Base-by-base conservation (phyloP, 2,113 vertebrate genomes). In the Micromys minutus region DNA sequence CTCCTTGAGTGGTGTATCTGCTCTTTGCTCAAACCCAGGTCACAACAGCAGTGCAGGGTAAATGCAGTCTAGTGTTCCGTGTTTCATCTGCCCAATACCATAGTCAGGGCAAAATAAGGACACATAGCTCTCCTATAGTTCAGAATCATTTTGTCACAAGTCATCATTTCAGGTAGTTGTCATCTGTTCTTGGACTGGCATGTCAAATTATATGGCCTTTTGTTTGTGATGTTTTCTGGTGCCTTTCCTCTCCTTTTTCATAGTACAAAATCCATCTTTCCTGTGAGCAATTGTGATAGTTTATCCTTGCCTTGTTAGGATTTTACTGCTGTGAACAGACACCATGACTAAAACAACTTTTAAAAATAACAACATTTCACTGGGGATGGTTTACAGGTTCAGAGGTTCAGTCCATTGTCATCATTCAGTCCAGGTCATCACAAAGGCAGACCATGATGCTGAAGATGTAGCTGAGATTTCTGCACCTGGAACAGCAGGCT, bases 131-230 rank as follows among this genome's bases (percentile, higher is more conserved):
- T 90, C 57, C 4, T 16, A 15, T 57, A 52, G 21, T 52, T 81
- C 19, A 63, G 50, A 87, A 87, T 87, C 24, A 34, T 63, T 95
- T 93, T 89, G 47, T 94, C 47, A 42, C 13, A 80, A 79, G 34
- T 72, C 47, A 67, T 57, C 24, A 57, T 89, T n/a, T 8, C 50
- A 61, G 36, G 22, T 67, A 67, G 67, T 8, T 52, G 21, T 36
- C 74, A 76, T 55, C 57, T 1, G 11, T 55, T 45, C 36, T 71
- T 61, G 17, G n/a, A 19, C n/a, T 47, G 17, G 17, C 36, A 31
- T 50, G n/a, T 75, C 79, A 69, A 61, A 22, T 71, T 39, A 86
- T 52, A 67, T 52, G 84, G 0, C 10, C 29, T 81, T 89, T 42
- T 45, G 47, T 88, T 26, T 88, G 31, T 81, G 42, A 15, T 31